Evolutionary conservation across 2,113 vertebrate species (phyloP), one percentile per base, ranked within the genome.

Genomic region (Oncorhynchus masou): DNA sequence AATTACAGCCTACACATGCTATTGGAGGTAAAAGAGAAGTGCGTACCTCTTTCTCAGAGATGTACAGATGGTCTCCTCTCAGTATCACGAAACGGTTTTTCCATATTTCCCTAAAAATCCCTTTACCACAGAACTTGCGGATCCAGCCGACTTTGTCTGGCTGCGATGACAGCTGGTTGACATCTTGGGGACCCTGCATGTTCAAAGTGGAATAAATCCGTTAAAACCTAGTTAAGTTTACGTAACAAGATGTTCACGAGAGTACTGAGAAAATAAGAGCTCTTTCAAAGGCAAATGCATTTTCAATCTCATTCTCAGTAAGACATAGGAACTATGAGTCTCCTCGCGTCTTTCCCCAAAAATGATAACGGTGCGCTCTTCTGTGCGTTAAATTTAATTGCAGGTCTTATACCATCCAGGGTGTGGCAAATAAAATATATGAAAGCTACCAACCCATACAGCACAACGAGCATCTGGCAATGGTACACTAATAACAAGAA

Each of bases 51-150:
- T 97, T 97, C 78, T 97, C 96, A 0, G 95, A 95, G 85, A 99
- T 90, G 92, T 90, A 96, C 39, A 99, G 94, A 84, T 95, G 96
- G 71, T 98, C 96, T 79, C 95, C 96, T 84, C 94, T 95, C 82
- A 99, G 91, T 62, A 96, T 90, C 91, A 97, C 94, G 31, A 94
- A 98, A 70, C 97, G 95, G 91, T 94, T 98, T 90, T 94, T 96
- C 97, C 97, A 99, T 80, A 98, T 94, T 82, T 99, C 96, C 83
- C 97, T 91, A 92, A 99, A 99, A 91, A 99, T 96, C 77, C 97
- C 96, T 73, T 95, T 96, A 49, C 97, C 97, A 64, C 95, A 97
- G 83, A 96, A 98, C 93, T 96, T 98, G 83, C 96, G 92, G 84
- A 98, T 95, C 97, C 97, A 99, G 88, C 97, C 97, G 31, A 92